A percentile compares a stretch with the other conserved stretches of the same genome.
These are phyloP conservation scores for Endotricha flammealis DNA, from an alignment of 2,888 invertebrate genomes.

Conservation along the genomic window DNA sequence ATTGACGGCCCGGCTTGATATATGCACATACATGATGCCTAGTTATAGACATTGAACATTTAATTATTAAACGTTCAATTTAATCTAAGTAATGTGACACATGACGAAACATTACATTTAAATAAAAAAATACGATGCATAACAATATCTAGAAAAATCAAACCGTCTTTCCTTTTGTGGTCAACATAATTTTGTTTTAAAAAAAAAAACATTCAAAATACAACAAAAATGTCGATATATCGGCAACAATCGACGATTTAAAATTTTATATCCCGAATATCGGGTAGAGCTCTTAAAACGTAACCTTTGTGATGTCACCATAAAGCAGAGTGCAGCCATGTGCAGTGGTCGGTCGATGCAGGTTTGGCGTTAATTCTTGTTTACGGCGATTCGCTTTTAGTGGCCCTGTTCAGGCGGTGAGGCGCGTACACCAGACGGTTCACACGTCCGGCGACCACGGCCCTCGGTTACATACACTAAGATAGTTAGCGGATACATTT, in stretches of 20 bases:
- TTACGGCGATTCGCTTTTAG: constrained; percentile 74
- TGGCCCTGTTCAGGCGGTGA: constrained; percentile 50
- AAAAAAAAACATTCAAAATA: no score
- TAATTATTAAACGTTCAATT: no score
- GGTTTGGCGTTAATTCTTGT: constrained; percentile 72
- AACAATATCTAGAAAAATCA: no score
- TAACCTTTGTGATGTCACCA: constrained; percentile 64
- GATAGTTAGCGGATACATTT: constrained; percentile 1
- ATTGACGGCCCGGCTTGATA: constrained; percentile 32
- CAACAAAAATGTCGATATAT: not conserved
- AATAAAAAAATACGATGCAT: no score
- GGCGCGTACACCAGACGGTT: constrained; percentile 43
- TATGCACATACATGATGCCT: constrained; percentile 13
- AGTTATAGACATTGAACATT: no score
- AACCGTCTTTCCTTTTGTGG: no score
- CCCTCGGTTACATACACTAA: constrained; percentile 16
- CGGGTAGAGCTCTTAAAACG: constrained; percentile 44
- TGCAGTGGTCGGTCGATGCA: constrained; percentile 66
- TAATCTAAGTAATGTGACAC: no score
- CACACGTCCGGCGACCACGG: constrained; percentile 24
- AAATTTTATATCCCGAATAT: constrained; percentile 11
- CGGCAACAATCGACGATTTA: constrained; percentile 1
- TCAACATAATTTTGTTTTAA: no score
- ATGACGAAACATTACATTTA: no score
- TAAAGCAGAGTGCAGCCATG: constrained; percentile 71